These are phyloP conservation scores for Pantherophis guttatus DNA, from an alignment of 2,113 vertebrate species.

Conservation along the genomic window DNA sequence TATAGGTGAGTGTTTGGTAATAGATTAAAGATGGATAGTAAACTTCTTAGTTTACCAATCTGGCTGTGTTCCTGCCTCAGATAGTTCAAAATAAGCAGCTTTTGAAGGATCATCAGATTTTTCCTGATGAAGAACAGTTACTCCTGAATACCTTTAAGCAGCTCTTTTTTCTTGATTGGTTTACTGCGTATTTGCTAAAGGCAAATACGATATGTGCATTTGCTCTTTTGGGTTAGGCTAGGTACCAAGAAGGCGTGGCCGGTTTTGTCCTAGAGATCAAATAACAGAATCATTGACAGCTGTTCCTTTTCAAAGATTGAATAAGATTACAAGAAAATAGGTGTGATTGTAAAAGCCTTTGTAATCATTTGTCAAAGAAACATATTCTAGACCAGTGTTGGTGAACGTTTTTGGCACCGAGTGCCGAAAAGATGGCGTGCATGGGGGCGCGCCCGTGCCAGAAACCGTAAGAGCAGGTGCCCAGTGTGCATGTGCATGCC, in stretches of 20 bases:
- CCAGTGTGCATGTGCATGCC: too few relatives aligned
- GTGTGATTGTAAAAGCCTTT: accelerated
- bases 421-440: too few relatives aligned
- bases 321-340: neutral
- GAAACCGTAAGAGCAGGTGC: too few relatives aligned
- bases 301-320: neutral
- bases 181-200: neutral
- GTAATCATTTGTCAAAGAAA: neutral
- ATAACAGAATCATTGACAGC: accelerated
- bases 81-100: neutral
- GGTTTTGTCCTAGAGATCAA: accelerated
- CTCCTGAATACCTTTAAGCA: neutral
- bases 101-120: neutral
- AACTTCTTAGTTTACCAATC: neutral
- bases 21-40: neutral
- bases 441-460: too few relatives aligned
- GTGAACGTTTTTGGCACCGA: too few relatives aligned
- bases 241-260: accelerated
- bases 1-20: neutral
- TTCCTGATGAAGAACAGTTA: neutral
- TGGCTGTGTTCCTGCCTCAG: neutral
- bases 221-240: neutral
- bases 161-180: neutral
- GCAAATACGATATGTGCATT: neutral
- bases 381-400: neutral